Base-by-base conservation (phyloP, 2,113 vertebrate genomes). In the Polyodon spathula region DNA sequence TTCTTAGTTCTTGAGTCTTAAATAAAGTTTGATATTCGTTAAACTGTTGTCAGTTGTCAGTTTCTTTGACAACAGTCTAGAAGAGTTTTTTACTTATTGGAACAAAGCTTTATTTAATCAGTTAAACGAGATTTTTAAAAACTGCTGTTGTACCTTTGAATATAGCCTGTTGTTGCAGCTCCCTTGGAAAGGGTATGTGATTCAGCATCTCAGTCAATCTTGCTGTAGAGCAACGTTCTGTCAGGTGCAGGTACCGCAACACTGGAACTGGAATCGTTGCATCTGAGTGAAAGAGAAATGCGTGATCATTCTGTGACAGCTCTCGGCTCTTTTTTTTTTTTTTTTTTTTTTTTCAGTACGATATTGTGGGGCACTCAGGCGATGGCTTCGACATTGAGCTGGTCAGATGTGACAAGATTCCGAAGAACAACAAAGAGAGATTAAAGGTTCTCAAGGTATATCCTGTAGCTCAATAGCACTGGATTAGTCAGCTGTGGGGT, bases 401-500 rank as follows among this genome's bases (percentile, higher is more conserved):
- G 54, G 89, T 97, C 74, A 81, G 60, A 48, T 71, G 73, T 40
- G 81, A 94, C 72, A 89, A 89, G 73, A 69, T 88, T 42, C 96
- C 94, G 53, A 94, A 90, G 80, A 83, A 99, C 63, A 88, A 97
- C 80, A 98, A 97, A 52, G 78, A 99, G 73, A 90, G 95, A 78
- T 83, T 99, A 60, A 89, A 93, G 64, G 85, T 97, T 66, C 81
- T 98, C 11, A 94, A 95, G 94, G 95, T 99, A 89, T 76, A 51
- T 63, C 4, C 1, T 61, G 43, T 58, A 46, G 27, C 38, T 48
- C 43, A 9, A 56, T 60, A 27, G 27, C 27, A 2, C 27, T 27
- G 27, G 27, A 27, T 27, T 27, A 39, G 27, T 27, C 27, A 27
- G 27, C 27, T 27, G 27, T 27, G 27, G 27, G 27, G 27, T 27